These are phyloP conservation scores for Atlantisia rogersi DNA, from an alignment of 2,113 vertebrate genomes.

Conservation along the genomic window DNA sequence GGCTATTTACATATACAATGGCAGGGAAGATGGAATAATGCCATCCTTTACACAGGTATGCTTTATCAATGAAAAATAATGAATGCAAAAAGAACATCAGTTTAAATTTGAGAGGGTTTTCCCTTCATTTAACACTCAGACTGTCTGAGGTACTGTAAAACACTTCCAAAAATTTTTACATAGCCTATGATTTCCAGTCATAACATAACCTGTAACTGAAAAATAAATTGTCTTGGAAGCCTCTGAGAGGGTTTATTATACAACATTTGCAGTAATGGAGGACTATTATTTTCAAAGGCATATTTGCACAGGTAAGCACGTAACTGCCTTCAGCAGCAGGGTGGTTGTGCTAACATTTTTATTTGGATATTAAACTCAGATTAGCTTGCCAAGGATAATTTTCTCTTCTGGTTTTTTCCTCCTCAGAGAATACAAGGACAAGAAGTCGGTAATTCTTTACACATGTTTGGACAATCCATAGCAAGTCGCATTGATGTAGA, in stretches of 20 bases:
- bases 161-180: neutral
- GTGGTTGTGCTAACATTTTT: neutral
- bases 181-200: neutral
- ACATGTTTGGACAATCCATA: constrained; percentile 89
- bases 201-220: neutral
- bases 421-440: constrained; percentile 83
- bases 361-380: neutral
- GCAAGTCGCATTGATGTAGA: constrained; percentile 85
- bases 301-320: neutral
- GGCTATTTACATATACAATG: constrained; percentile 89
- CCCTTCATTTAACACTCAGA: neutral
- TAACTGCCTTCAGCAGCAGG: neutral
- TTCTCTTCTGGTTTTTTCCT: neutral
- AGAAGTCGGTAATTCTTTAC: constrained; percentile 74
- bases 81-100: neutral
- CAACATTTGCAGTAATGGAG: neutral
- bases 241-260: neutral
- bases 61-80: neutral
- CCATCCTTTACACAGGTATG: constrained; percentile 81
- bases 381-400: neutral
- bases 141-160: neutral
- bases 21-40: constrained; percentile 80
- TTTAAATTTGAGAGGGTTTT: neutral
- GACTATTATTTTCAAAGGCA: neutral
- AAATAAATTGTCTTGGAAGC: neutral